Conservation (phyloP, 2,888 invertebrate genomes). For the Trissolcus brochymenae region DNA sequence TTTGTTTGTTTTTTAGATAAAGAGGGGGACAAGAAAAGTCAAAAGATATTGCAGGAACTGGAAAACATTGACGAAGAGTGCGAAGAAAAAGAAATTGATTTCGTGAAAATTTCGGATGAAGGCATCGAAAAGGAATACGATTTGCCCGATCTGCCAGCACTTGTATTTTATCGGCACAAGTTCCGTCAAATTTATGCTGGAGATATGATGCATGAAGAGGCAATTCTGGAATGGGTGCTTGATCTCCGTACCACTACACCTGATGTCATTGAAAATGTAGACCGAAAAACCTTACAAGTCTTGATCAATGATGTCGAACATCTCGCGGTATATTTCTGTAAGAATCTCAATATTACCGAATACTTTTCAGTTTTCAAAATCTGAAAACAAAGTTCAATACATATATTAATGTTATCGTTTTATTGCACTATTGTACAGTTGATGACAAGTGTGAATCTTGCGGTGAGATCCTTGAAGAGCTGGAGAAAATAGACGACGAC, state of each 20-base stretch:
- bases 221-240: slow-evolving; percentile 92
- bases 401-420: background rate
- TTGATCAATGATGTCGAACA: slow-evolving; percentile 93
- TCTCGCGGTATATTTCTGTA: slow-evolving; percentile 94
- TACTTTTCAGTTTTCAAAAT: background rate
- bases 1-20: slow-evolving; percentile 85
- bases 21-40: slow-evolving; percentile 92
- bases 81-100: slow-evolving; percentile 93
- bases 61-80: slow-evolving; percentile 96
- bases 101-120: slow-evolving; percentile 93
- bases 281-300: slow-evolving; percentile 91
- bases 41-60: slow-evolving; percentile 90
- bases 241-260: slow-evolving; percentile 89
- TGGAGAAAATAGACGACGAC: slow-evolving; percentile 95
- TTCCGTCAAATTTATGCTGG: slow-evolving; percentile 92
- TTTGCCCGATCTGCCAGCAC: slow-evolving; percentile 86
- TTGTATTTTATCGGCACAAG: slow-evolving; percentile 91
- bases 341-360: slow-evolving; percentile 69
- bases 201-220: slow-evolving; percentile 94
- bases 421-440: slow-evolving; percentile 77
- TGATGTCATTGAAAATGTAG: slow-evolving; percentile 93
- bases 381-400: background rate
- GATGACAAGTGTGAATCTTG: slow-evolving; percentile 92
- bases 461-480: slow-evolving; percentile 88
- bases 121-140: slow-evolving; percentile 93